Evolutionary conservation across 2,888 invertebrate genomes (phyloP).

Genomic region (Rhopalosiphum nymphaeae): DNA sequence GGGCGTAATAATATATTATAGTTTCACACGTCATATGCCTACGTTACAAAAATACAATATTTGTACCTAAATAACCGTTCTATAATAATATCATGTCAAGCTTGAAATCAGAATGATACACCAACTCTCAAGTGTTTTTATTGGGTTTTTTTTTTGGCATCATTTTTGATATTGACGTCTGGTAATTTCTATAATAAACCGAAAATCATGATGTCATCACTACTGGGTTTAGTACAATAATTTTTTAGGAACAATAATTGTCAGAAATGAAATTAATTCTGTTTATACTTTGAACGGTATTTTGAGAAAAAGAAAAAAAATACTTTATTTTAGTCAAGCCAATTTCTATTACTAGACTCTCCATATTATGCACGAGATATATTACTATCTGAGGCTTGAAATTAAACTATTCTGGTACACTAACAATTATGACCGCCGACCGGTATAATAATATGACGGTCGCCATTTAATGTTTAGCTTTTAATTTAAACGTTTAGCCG

Average conservation of each 20-base stretch:
- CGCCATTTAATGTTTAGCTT: background rate
- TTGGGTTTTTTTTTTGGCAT: background rate
- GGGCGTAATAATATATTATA: background rate
- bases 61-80: background rate
- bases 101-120: background rate
- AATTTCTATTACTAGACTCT: background rate
- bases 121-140: background rate
- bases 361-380: background rate
- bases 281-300: background rate
- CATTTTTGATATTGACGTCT: background rate
- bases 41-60: background rate
- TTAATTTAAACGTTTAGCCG: background rate
- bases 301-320: background rate
- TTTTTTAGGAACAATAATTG: background rate
- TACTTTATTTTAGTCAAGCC: background rate
- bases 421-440: background rate
- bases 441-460: constrained; percentile 9
- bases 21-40: background rate
- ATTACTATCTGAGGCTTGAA: background rate
- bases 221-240: background rate
- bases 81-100: constrained; percentile 3
- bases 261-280: background rate
- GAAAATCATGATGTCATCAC: background rate
- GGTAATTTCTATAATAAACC: background rate
- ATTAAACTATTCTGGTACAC: background rate